Evolutionary conservation across 2,797 vertebrate genomes (phyloP).

Genomic region (Orientallactaga sibirica): DNA sequence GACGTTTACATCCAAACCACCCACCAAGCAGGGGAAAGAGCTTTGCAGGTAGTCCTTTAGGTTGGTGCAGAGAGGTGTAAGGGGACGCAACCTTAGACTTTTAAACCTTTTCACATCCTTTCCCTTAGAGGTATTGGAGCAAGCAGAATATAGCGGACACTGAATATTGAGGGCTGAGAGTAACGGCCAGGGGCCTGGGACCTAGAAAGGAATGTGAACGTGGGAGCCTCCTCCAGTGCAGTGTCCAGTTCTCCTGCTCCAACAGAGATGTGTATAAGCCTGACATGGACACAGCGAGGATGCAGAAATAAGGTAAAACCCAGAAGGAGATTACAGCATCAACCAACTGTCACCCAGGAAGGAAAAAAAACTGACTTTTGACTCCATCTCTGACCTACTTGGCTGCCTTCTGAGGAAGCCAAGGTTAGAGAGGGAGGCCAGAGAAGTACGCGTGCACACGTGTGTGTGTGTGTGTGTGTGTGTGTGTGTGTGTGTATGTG

Average conservation of each 20-base stretch:
- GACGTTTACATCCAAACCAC: not conserved
- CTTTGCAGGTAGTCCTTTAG: not conserved
- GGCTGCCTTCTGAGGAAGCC: not conserved
- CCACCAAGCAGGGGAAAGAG: not conserved
- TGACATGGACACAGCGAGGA: not conserved
- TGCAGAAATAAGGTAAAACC: not conserved
- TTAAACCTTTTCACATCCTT: not conserved
- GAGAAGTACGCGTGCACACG: not conserved
- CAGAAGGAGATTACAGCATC: not conserved
- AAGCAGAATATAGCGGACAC: too few species aligned
- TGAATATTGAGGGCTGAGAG: not conserved
- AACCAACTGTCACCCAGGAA: not conserved
- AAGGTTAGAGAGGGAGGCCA: not conserved
- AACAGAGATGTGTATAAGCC: not conserved
- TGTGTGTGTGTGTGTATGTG: not conserved
- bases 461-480: not conserved
- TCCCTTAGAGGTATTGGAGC: not conserved
- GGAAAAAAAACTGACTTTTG: not conserved
- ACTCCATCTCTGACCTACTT: not conserved
- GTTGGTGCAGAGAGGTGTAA: not conserved
- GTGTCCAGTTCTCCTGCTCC: not conserved
- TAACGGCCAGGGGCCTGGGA: too few species aligned
- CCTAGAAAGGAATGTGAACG: not conserved
- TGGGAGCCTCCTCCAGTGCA: not conserved
- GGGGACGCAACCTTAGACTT: not conserved